Conservation (phyloP, 64 coral and sea anemone genomes). For the Astreopora myriophthalma region DNA sequence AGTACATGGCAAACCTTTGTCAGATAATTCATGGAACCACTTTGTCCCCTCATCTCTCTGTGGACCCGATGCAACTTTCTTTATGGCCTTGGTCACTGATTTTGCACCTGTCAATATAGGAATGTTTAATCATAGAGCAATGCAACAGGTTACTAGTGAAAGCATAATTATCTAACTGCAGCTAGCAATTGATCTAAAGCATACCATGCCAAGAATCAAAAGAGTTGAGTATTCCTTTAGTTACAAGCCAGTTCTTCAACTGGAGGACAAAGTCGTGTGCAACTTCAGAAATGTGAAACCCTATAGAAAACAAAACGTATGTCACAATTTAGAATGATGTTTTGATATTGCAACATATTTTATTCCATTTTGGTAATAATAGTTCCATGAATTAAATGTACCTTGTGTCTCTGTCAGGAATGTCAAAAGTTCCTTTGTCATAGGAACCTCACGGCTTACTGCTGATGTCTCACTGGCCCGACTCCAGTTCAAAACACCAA, state of each 20-base stretch:
- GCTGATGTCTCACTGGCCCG: background rate
- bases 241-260: background rate
- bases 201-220: background rate
- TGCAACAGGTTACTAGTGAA: too few species aligned
- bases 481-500: background rate
- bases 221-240: background rate
- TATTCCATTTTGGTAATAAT: too few species aligned
- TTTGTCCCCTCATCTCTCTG: constrained; percentile 6
- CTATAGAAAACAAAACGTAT: background rate
- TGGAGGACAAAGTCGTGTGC: background rate
- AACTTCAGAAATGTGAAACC: background rate
- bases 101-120: background rate
- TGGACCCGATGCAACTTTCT: constrained; percentile 16
- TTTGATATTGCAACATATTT: background rate
- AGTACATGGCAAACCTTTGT: constrained; percentile 6
- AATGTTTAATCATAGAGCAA: background rate
- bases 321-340: background rate
- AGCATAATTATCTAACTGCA: too few species aligned
- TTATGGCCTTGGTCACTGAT: constrained; percentile 22
- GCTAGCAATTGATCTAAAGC: too few species aligned
- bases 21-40: constrained; percentile 37
- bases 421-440: background rate
- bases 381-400: too few species aligned
- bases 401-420: background rate
- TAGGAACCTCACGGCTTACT: background rate